Evolutionary conservation across 2,797 vertebrate genomes (phyloP), one percentile per base, ranked within the genome.

Genomic region (Triplophysa bombifrons): DNA sequence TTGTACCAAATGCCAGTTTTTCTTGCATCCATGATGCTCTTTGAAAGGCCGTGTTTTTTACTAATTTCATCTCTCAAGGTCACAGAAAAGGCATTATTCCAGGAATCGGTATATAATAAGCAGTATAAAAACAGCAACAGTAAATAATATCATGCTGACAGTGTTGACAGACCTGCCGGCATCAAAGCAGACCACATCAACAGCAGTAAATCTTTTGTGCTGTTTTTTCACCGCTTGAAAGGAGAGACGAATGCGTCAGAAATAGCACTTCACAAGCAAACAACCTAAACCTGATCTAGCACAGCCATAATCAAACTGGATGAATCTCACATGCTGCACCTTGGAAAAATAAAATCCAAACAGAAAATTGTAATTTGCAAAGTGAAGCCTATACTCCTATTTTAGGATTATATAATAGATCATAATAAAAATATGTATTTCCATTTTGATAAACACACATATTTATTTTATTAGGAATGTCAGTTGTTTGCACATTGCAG

Each of bases 81-180:
- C 70, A 82, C 56, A 20, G 74, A 64, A 73, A 80, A 61, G 75
- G 46, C 67, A 41, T 67, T 30, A 72, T 60, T 63, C 71, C 46
- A 55, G 44, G 58, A 69, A 76, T 73, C 51, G 38, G 63, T 72
- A 80, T 77, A 61, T n/a, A 76, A 68, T 30, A 41, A 56, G 76
- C 44, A 14, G 70, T 69, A 79, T 77, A 60, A n/a, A 76, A 67
- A 41, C 48, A 55, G 76, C 44, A 14, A 46, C 51, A 65, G 72
- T 67, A 68, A 75, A 60, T 68, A 83, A 50, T 2, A 46, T 50
- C 50, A 41, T 72, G 81, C 86, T 82, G 85, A 86, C 84, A 81
- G 63, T 71, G 53, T n/a, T 80, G 82, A 85, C 69, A 83, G 51
- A 69, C n/a, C 51, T 67, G 69, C 73, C 65, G 75, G 78, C 78